Evolutionary conservation across 2,113 vertebrate species (phyloP).

Genomic region (Laticauda colubrina): DNA sequence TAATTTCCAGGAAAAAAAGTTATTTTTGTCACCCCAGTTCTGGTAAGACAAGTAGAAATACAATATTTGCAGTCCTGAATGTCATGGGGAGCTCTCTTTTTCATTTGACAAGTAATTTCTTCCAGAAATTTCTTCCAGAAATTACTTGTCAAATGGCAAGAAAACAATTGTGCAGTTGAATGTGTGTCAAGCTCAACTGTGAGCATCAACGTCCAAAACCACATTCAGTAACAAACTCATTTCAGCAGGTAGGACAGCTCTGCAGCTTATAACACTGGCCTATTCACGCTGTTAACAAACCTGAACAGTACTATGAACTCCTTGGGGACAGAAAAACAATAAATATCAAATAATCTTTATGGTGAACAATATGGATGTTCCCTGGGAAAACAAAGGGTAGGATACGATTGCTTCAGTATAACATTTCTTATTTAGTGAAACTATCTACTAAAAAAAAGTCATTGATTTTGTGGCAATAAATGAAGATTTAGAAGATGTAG

Average conservation of each 20-base stretch:
- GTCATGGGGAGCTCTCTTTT: neutral
- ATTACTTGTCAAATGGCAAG: neutral
- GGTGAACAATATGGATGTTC: neutral
- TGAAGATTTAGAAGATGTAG: constrained; percentile 55
- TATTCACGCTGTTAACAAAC: neutral
- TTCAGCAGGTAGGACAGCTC: neutral
- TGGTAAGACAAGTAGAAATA: neutral
- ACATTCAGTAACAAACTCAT: neutral
- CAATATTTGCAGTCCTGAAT: neutral
- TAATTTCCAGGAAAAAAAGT: neutral
- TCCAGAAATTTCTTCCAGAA: neutral
- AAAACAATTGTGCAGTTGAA: neutral
- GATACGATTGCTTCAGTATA: constrained; percentile 23
- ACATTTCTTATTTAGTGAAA: constrained; percentile 27
- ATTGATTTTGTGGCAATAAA: constrained; percentile 58
- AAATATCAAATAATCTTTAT: constrained; percentile 10
- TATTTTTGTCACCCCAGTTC: neutral
- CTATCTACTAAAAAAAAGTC: constrained; percentile 32
- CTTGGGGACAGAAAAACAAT: neutral
- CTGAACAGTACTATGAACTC: neutral
- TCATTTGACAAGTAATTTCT: neutral
- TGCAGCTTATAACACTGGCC: neutral
- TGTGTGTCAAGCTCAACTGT: neutral
- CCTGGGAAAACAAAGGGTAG: constrained; percentile 1
- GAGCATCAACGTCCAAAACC: neutral